Base-by-base conservation (phyloP, 2,797 vertebrate species). In the Hoplostethus mediterraneus region DNA sequence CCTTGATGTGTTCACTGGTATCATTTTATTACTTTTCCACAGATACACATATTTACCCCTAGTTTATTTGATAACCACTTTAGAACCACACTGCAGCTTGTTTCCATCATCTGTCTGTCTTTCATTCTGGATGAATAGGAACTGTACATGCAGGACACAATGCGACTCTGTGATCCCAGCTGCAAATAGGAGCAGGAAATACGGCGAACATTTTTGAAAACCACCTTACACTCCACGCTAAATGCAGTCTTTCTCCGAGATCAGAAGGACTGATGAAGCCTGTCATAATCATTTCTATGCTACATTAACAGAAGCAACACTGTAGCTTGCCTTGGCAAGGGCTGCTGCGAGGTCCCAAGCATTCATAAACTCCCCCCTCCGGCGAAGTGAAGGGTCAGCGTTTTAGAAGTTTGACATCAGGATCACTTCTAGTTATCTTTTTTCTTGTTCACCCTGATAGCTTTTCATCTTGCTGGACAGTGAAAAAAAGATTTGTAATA, bases 201-300 rank as follows among this genome's bases (percentile, higher is more conserved):
- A 63, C 12, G 13, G 67, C 66, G 61, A 59, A 76, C 44, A 51
- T 73, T 84, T 79, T 40, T 12, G 33, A 6, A 75, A 83, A 85
- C 82, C 82, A 1, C 81, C 45, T 38, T 60, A 73, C 73, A 63
- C 66, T 77, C 66, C 12, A 16, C 71, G 40, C 78, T 89, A 89
- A 92, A 92, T 86, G 84, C 75, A 75, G 79, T 64, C 80, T 82
- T 83, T 84, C 74, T 81, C 16, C 54, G 45, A 87, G 83, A 91
- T 91, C 86, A 86, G 82, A 88, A 61, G 90, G 77, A 84, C 87
- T 80, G 85, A 87, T 89, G 87, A 82, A 80, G 88, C 86, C 81
- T 90, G 89, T 92, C 88, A 87, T 86, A 89, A 89, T 88, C 82
- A 81, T 91, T 90, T 92, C 75, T 90, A 82, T 86, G 87, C 82